phyloP scores from a whole-genome alignment of 64 coral and sea anemone species.

The Pocillopora verrucosa region DNA sequence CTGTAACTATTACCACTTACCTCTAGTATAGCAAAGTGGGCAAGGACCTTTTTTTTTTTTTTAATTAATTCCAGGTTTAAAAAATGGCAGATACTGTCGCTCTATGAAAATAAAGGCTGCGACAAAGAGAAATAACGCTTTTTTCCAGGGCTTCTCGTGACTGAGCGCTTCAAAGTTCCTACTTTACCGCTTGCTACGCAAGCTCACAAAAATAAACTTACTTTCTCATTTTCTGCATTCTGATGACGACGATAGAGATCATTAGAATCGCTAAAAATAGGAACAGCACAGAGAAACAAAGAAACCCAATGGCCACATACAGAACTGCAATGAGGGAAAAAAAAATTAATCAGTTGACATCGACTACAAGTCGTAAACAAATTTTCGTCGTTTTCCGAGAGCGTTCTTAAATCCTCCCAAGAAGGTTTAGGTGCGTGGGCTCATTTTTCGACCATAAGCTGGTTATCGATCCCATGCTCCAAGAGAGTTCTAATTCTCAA shows the following conservation, averaged over 20 bases:
- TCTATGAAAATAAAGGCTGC: no score
- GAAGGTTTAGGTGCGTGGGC: no score
- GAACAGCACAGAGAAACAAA: slow-evolving; percentile 28
- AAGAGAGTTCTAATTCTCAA: background rate
- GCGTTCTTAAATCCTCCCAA: no score
- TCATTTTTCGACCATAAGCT: no score
- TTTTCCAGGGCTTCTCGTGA: background rate
- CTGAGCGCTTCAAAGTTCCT: background rate
- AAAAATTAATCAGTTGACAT: background rate
- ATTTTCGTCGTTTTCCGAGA: no score
- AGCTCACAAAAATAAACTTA: background rate
- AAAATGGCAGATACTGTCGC: no score
- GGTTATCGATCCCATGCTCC: background rate
- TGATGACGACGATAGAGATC: background rate
- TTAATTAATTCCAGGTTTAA: no score
- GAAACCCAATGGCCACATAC: slow-evolving; percentile 22
- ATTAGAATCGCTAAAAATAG: slow-evolving; percentile 18
- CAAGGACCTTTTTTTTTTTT: no score
- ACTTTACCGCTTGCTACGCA: background rate
- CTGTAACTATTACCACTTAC: no score
- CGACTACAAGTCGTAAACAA: background rate
- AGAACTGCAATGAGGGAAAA: background rate
- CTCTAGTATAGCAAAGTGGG: no score
- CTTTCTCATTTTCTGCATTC: slow-evolving; percentile 7
- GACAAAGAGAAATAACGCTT: background rate